phyloP scores from a whole-genome alignment of 2,113 vertebrate genomes.

The Aphyosemion australe region DNA sequence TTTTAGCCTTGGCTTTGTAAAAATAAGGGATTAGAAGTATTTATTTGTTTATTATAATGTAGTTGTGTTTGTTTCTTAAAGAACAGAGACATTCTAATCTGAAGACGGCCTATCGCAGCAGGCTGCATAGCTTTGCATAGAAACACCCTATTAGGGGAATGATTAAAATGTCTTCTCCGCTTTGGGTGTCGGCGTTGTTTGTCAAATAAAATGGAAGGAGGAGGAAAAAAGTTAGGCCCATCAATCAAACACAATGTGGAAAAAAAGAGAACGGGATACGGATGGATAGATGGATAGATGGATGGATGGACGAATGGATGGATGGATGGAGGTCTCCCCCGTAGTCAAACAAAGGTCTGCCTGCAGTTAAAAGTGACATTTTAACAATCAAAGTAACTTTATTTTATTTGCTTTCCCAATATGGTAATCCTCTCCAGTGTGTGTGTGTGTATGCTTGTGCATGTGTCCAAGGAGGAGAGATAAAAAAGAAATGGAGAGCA shows the following conservation, averaged over 20 bases:
- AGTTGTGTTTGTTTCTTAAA: constrained; percentile 35
- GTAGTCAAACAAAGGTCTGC: constrained; percentile 72
- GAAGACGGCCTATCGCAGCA: constrained; percentile 73
- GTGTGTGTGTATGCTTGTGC: constrained; percentile 21
- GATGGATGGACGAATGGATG: not conserved
- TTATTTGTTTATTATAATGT: not conserved
- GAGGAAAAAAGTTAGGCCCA: constrained; percentile 66
- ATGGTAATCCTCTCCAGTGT: constrained; percentile 46
- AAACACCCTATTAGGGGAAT: constrained; percentile 82
- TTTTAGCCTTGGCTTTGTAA: constrained; percentile 12
- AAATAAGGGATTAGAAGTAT: constrained; percentile 36
- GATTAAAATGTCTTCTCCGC: constrained; percentile 82
- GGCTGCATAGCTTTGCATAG: constrained; percentile 81
- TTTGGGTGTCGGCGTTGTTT: constrained; percentile 81
- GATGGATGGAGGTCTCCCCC: constrained; percentile 19
- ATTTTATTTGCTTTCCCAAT: constrained; percentile 77
- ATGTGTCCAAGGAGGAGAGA: constrained; percentile 18
- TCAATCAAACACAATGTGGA: constrained; percentile 75
- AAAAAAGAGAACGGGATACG: constrained; percentile 11
- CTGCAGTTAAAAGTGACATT: constrained; percentile 81
- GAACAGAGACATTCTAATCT: constrained; percentile 55
- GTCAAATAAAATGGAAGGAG: constrained; percentile 79
- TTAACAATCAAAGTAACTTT: constrained; percentile 78
- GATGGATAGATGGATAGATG: no score
- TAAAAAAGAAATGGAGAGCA: constrained; percentile 1